Evolutionary conservation across 2,113 vertebrate species (phyloP).

Genomic region (Zosterops japonicus): DNA sequence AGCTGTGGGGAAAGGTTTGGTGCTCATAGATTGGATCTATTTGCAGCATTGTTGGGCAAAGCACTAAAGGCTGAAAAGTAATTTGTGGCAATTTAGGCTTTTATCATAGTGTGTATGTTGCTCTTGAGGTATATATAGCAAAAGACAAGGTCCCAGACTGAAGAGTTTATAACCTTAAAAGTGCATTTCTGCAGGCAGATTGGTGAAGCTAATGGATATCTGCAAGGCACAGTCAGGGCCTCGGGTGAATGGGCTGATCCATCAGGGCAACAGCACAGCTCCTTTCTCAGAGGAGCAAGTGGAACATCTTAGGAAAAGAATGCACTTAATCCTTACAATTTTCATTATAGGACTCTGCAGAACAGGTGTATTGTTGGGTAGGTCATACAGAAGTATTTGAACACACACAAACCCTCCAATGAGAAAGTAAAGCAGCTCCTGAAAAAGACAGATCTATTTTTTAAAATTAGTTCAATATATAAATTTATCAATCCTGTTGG

Average conservation of each 20-base stretch:
- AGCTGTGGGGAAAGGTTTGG: neutral
- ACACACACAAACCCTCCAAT: neutral
- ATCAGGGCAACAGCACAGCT: neutral
- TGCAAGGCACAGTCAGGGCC: neutral
- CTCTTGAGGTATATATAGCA: neutral
- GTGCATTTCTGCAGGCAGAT: neutral
- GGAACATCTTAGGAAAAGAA: neutral
- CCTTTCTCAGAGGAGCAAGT: neutral
- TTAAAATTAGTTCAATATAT: neutral
- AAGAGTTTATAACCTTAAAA: neutral
- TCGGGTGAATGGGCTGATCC: neutral
- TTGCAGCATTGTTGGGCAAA: neutral
- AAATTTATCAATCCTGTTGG: neutral
- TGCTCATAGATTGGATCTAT: neutral
- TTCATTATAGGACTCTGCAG: neutral
- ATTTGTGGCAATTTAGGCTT: slow-evolving; percentile 1
- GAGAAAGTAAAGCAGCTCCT: neutral
- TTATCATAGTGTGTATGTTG: neutral
- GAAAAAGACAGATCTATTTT: neutral
- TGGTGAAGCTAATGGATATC: neutral
- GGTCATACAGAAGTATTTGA: neutral
- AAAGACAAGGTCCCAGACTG: neutral
- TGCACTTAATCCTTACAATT: neutral
- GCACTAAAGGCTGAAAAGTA: neutral
- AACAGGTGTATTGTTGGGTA: neutral